Evolutionary conservation across 2,113 vertebrate species (phyloP).

Genomic region (Bolborhynchus lineola): DNA sequence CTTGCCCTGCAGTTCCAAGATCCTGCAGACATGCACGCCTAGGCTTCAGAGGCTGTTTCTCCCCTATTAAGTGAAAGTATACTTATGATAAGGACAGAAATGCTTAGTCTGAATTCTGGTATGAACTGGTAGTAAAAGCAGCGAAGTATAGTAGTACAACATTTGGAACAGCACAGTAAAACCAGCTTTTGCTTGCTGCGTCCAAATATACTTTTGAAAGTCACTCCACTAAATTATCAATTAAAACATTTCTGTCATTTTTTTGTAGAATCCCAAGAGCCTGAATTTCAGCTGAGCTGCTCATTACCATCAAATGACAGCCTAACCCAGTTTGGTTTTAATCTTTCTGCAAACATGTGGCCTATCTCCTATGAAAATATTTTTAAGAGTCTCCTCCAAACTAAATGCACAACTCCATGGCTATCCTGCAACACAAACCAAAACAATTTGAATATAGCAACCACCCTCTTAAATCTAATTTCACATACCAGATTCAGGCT

Average conservation of each 20-base stretch:
- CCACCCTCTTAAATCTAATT: not conserved
- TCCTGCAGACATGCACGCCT: accelerated
- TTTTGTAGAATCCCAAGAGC: not conserved
- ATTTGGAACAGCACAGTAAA: not conserved
- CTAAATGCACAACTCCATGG: not conserved
- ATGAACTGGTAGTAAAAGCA: not conserved
- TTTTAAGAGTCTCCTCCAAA: not conserved
- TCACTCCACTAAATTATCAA: not conserved
- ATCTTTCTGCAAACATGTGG: not conserved
- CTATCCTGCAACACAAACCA: not conserved
- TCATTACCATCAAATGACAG: not conserved
- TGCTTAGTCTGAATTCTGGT: not conserved
- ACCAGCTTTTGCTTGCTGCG: not conserved
- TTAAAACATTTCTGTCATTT: not conserved
- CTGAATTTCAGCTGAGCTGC: not conserved
- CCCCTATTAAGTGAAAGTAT: not conserved
- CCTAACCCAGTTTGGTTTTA: not conserved
- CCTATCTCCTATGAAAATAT: not conserved
- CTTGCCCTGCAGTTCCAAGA: not conserved
- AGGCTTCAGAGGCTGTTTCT: not conserved
- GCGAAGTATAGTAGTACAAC: not conserved
- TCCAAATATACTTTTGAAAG: not conserved
- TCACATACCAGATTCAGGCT: not conserved
- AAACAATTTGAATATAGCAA: not conserved
- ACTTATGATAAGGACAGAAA: not conserved